Base-by-base conservation (phyloP, 2,888 invertebrate genomes). In the Pandemis heparana region DNA sequence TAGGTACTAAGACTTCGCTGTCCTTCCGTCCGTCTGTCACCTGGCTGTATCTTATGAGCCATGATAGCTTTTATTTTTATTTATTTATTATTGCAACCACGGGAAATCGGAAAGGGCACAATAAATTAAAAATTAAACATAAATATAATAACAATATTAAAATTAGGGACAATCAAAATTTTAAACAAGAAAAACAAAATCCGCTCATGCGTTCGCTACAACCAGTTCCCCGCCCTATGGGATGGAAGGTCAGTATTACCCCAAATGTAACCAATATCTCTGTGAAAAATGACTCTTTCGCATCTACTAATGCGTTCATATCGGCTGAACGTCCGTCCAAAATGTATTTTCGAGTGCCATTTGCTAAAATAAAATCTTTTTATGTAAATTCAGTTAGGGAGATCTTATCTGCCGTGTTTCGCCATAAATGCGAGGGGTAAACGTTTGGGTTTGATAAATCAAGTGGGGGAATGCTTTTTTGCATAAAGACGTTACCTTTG, bases 201-300 rank as follows among this genome's bases (percentile, higher is more conserved):
- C 10, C n/a, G 39, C 23, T 43, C 23, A 39, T 8, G 14, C 39
- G 53, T 2, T 43, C 75, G 76, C 77, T 74, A 5, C 7, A n/a
- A 75, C 10, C 66, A 14, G 0, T 0, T 14, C 81, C 76, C 18
- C n/a, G 64, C 78, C 79, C 32, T 78, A 77, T 71, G 79, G 79
- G 82, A 82, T 79, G 67, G 77, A 77, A 79, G 82, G 83, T 81
- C 81, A 81, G 80, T 79, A 78, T 78, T 78, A 79, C 79, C 75
- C 79, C 79, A 81, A 79, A 79, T 81, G 80, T 79, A 80, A 76
- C 79, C 80, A 82, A 79, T 81, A 82, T 81, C 81, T 75, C 77
- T 66, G 77, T 80, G 80, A 82, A 80, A 82, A 81, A 82, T 79
- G 80, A 79, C 79, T 79, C 78, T 77, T 78, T 76, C 77, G 71